phyloP scores from a whole-genome alignment of 1,140 invertebrate species.

The Coenobita brevimanus region DNA sequence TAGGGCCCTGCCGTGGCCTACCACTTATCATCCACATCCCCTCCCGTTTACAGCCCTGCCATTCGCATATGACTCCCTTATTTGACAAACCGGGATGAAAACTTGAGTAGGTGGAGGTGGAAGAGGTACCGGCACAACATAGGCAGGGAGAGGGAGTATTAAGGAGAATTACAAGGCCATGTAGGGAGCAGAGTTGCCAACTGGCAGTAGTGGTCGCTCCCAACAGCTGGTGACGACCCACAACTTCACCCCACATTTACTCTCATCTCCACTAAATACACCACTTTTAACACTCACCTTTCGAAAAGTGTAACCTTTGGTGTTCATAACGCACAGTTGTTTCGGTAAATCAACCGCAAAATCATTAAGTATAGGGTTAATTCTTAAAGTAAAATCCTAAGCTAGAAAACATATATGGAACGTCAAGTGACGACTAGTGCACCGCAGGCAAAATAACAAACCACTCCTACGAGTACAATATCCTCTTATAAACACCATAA shows the following conservation, averaged over 20 bases:
- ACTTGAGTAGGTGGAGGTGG: no score
- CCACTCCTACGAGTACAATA: constrained; percentile 20
- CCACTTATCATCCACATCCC: constrained; percentile 1
- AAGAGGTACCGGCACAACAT: background rate
- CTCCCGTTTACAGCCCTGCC: no score
- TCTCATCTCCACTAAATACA: constrained; percentile 21
- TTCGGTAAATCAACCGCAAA: constrained; percentile 56
- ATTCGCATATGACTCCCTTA: no score
- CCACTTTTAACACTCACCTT: constrained; percentile 33
- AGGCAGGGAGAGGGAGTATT: constrained; percentile 9
- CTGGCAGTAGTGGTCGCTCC: constrained; percentile 30
- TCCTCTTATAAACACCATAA: constrained; percentile 1
- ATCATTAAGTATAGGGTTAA: constrained; percentile 52
- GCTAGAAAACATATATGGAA: constrained; percentile 56
- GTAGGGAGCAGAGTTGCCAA: constrained; percentile 50
- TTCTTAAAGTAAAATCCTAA: constrained; percentile 50
- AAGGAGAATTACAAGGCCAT: constrained; percentile 47
- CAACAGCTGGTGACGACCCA: constrained; percentile 53
- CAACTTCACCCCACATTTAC: constrained; percentile 50
- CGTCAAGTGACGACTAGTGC: constrained; percentile 56
- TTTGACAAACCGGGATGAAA: no score
- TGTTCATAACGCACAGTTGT: constrained; percentile 59
- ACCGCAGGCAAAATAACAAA: constrained; percentile 59
- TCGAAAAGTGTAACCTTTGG: constrained; percentile 57
- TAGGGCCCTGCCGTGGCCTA: background rate